Evolutionary conservation across 2,113 vertebrate genomes (phyloP), one percentile per base, ranked within the genome.

Genomic region (Phalacrocorax carbo): DNA sequence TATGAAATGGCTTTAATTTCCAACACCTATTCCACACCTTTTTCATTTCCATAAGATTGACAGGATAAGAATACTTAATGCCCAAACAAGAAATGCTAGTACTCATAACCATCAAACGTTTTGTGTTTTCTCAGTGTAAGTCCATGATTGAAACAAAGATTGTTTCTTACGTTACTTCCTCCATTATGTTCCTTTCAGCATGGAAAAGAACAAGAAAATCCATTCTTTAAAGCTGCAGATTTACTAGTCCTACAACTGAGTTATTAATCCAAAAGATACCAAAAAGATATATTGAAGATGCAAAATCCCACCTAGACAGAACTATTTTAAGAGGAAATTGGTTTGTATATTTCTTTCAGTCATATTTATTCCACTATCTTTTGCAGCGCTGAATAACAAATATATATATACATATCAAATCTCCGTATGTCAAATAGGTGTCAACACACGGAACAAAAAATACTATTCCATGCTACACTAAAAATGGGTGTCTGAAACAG

Each of bases 1-100:
- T 92, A 96, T 96, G 93, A 97, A 98, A 97, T 69, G 44, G 27
- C 87, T 97, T 96, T 97, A 97, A 97, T 93, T 94, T 96, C 83
- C 72, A 94, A 72, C 76, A 90, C 46, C 54, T 82, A 71, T 85
- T 86, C 38, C 68, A 46, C 54, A 82, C 40, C 49, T 85, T 93
- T 97, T 97, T 96, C 73, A 93, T 93, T 94, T 97, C 88, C 86
- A 95, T 72, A 34, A 71, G 76, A 93, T 38, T 93, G 82, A 94
- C 78, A 92, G 42, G 48, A 73, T 95, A 85, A 97, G 86, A 94
- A 96, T 90, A 75, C 52, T 93, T 94, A 94, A 92, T 71, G 80
- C 49, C 68, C 82, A 96, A 92, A 97, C 73, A 93, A 95, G 60
- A 52, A 78, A 55, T 76, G 29, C 11, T 75, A 57, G 94, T 96